Base-by-base conservation (phyloP, 2,888 invertebrate species). In the Strigamia transsilvanica region DNA sequence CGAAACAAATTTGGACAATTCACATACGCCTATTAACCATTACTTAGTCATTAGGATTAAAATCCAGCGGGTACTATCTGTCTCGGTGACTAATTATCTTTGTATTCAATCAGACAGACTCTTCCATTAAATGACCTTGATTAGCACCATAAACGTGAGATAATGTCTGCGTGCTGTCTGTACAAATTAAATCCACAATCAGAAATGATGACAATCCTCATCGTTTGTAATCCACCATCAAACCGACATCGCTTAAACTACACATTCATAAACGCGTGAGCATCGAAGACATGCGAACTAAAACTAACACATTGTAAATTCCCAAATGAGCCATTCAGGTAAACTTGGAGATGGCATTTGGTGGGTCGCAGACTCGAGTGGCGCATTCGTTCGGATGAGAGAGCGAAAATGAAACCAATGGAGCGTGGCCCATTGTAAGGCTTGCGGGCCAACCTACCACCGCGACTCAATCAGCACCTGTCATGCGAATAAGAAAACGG, bases 381-480 rank as follows among this genome's bases (percentile, higher is more conserved):
- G 73, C 13, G 32, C 32, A 32, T 73, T 73, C 13, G 73, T 73
- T 73, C 73, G 73, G 27, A 27, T 73, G 73, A 73, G 73, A 73
- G 32, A 32, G n/a, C 73, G 73, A 73, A 73, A 73, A 73, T 73
- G 73, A 73, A 73, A 32, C 73, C 73, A 73, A 73, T 73, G 73
- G 73, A 73, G 73, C 73, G 73, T 73, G n/a, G 1, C 12, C 32
- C 73, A 73, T 73, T 73, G 73, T 32, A 32, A 27, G 73, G 32
- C 73, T 73, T 32, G 73, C 56, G 73, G 73, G 73, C 73, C 73
- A 27, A 73, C 73, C 73, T 32, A n/a, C 32, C 73, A 73, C 27
- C 73, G 73, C 73, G 73, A 73, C 73, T 73, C 73, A 73, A 73
- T 73, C 73, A 73, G 73, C 73, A 73, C 73, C 73, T 73, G 73